Base-by-base conservation (phyloP, 92 coral and sea anemone species). In the Parazoanthus atlanticus region DNA sequence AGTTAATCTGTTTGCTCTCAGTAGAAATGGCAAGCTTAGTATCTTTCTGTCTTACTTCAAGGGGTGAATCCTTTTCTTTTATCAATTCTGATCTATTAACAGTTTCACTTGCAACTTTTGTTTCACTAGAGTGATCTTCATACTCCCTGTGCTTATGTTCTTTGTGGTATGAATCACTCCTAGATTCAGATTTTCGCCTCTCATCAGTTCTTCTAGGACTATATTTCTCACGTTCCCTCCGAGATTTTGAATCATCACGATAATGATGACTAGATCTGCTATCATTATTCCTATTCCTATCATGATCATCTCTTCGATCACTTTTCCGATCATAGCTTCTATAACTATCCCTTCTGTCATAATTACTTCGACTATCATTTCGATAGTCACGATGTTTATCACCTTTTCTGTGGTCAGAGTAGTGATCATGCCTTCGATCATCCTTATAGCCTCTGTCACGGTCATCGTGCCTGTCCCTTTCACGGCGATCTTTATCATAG, bases 271-370 rank as follows among this genome's bases (percentile, higher is more conserved):
- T 93, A 67, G 88, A 91, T 78, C 93, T 76, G 54, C 85, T 89
- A 49, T 94, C 92, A n/a, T 92, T 81, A 75, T 86, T 79, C 73
- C 98, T 89, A 74, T 81, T 86, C 38, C 95, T 86, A 31, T 95
- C 96, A 90, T 93, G 88, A 36, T 95, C 95, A 85, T 92, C 94
- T 76, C 97, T 89, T 58, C 91, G 81, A 67, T 92, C 94, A 80
- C 88, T 91, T 77, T 95, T 89, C 34, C 93, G 84, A 76, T 92
- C 93, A 86, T 93, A 79, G 54, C 88, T 91, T 74, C 98, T 90
- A 16, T 86, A 84, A 88, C 72, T 89, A 17, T 86, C 81, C 28
- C 95, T 81, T 65, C 93, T 86, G 47, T 87, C 74, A 23, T 94
- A 93, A 36, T 93, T 89, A 84, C 89, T 95, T 5, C 58, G 78